Evolutionary conservation across 1,140 invertebrate genomes (phyloP), one percentile per base, ranked within the genome.

Genomic region (Calliopsis andreniformis): DNA sequence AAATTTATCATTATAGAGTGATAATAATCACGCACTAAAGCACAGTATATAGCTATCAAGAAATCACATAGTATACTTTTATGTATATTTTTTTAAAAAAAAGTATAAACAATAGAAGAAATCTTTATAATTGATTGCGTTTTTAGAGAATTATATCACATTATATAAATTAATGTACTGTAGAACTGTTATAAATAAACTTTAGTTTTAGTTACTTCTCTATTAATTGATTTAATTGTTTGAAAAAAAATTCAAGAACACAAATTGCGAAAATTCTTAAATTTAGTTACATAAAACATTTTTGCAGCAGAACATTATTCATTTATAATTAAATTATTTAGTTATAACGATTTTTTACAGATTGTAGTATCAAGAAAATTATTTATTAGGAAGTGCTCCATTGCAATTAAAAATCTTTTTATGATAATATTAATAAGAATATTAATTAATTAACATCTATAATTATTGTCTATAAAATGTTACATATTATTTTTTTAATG

Each of bases 401-500:
- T 69, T 56, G 39, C 20, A 35, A 25, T 32, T 25, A 25, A 59
- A 35, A 53, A 23, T 55, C 55, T 69, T 69, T 69, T 28, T 69
- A 69, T 5, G 2, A 69, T 59, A 58, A 51, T 56, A 70, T 49
- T 68, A 14, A 63, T 55, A 55, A 49, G 14, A 45, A 62, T 45
- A 59, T 58, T 43, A 45, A 32, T 71, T 61, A 70, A 30, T 39
- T 25, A 45, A 71, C 14, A 14, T 61, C 23, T 68, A 47, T 69
- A 49, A 55, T 75, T 66, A 75, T 55, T 67, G 10, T 55, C 23
- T 55, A 20, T 43, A 70, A 6, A 14, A 62, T 63, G 55, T 63
- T 75, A 14, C 25, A 73, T 39, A 63, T 73, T 82, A 82, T 56
- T 79, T 76, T 76, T 76, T 32, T 79, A 69, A 82, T 70, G 70